Evolutionary conservation across 2,113 vertebrate species (phyloP).

Genomic region (Anhinga rufa): DNA sequence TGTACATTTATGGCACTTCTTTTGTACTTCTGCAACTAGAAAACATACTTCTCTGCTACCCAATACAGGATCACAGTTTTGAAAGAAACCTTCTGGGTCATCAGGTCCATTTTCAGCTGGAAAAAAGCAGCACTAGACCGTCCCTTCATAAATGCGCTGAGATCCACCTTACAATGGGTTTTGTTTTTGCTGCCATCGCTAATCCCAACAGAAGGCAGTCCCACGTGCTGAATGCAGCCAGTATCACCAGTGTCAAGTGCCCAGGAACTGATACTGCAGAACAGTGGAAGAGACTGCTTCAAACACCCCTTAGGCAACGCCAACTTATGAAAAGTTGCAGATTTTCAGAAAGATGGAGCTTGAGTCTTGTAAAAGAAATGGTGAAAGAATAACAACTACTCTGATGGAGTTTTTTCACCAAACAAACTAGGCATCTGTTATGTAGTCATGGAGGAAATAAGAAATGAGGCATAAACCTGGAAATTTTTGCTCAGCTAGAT

Average conservation of each 20-base stretch:
- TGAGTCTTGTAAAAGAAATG: background rate
- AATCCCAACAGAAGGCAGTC: background rate
- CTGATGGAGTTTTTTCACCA: background rate
- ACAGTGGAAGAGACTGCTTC: background rate
- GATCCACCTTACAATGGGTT: background rate
- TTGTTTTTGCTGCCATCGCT: background rate
- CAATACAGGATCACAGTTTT: background rate
- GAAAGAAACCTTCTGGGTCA: background rate
- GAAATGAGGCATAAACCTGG: background rate
- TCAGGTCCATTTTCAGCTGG: background rate
- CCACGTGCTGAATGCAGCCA: background rate
- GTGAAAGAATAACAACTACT: background rate
- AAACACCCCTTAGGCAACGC: background rate
- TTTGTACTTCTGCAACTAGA: background rate
- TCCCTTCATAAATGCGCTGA: background rate
- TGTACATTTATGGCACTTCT: background rate
- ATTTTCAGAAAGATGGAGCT: background rate
- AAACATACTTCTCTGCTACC: background rate
- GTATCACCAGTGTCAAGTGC: background rate
- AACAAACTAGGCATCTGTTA: background rate
- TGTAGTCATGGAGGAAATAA: background rate
- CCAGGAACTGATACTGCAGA: background rate
- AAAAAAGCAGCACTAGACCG: background rate
- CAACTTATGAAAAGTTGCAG: background rate
- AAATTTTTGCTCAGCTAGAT: background rate